phyloP scores from a whole-genome alignment of 2,113 vertebrate genomes.

The Pheucticus melanocephalus region DNA sequence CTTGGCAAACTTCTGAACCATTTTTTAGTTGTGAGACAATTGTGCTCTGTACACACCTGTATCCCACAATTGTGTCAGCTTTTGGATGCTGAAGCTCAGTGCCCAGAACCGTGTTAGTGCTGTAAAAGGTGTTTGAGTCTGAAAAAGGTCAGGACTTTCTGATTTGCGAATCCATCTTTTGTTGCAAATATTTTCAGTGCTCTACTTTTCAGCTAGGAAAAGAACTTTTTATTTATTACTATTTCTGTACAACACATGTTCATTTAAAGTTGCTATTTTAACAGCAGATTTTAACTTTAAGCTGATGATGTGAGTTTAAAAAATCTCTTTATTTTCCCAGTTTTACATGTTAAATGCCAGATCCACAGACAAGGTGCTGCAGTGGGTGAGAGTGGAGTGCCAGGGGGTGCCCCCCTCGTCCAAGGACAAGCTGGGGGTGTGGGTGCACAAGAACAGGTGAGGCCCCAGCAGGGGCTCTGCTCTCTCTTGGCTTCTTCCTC shows the following conservation, averaged over 20 bases:
- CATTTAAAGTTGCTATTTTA: not conserved
- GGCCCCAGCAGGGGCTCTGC: not conserved
- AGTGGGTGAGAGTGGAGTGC: constrained; percentile 91
- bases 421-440: constrained; percentile 97
- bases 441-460: constrained; percentile 93
- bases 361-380: constrained; percentile 74
- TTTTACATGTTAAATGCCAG: constrained; percentile 89
- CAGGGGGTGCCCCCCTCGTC: constrained; percentile 88
- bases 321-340: constrained; percentile 65
- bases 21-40: accelerated
- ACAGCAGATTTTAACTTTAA: not conserved
- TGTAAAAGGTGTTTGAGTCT: not conserved
- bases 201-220: not conserved
- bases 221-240: not conserved
- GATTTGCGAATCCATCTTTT: not conserved
- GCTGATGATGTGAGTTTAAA: not conserved
- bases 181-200: not conserved
- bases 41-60: not conserved
- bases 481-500: not conserved
- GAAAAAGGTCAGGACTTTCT: not conserved
- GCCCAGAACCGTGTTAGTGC: not conserved
- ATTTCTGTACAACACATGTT: accelerated
- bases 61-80: not conserved
- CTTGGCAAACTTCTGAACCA: not conserved
- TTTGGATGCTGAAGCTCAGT: not conserved